phyloP scores from a whole-genome alignment of 2,797 vertebrate species.

The Brotula barbata region DNA sequence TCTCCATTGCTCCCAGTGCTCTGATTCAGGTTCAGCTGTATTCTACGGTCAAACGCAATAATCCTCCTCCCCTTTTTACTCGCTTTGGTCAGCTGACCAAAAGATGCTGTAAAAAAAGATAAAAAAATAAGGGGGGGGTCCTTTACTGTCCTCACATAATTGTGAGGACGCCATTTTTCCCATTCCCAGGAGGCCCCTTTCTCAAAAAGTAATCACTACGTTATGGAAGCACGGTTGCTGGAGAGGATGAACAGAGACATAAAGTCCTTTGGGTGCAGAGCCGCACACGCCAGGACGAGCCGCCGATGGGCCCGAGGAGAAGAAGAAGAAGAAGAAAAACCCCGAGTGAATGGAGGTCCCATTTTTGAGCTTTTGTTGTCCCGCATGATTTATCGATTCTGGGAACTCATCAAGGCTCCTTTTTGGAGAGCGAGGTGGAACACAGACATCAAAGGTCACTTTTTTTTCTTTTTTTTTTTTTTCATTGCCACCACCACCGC shows the following conservation, averaged over 20 bases:
- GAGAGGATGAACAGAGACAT: slow-evolving; percentile 32
- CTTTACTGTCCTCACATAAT: slow-evolving; percentile 44
- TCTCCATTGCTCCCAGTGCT: slow-evolving; percentile 59
- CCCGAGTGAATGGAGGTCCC: slow-evolving; percentile 27
- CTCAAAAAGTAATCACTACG: slow-evolving; percentile 66
- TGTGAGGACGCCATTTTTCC: slow-evolving; percentile 57
- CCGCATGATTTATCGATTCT: slow-evolving; percentile 64
- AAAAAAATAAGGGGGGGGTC: slow-evolving; percentile 7
- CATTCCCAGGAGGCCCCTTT: slow-evolving; percentile 46
- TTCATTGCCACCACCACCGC: not conserved
- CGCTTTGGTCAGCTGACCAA: slow-evolving; percentile 31
- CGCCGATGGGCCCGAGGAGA: slow-evolving; percentile 8
- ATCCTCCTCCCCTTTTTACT: slow-evolving; percentile 2
- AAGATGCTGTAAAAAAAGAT: slow-evolving; percentile 29
- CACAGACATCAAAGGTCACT: slow-evolving; percentile 65
- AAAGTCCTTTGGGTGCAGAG: slow-evolving; percentile 31
- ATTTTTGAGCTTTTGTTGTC: slow-evolving; percentile 52
- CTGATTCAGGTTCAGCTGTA: too few relatives aligned
- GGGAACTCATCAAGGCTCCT: slow-evolving; percentile 65
- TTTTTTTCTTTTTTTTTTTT: slow-evolving; percentile 54
- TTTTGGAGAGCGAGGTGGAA: slow-evolving; percentile 58
- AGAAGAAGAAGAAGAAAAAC: not conserved
- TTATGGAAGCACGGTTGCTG: slow-evolving; percentile 53
- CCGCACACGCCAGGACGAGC: slow-evolving; percentile 18
- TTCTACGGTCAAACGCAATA: slow-evolving; percentile 42